Conservation (phyloP, 2,888 invertebrate genomes). For the Lycocerus yunnanus region DNA sequence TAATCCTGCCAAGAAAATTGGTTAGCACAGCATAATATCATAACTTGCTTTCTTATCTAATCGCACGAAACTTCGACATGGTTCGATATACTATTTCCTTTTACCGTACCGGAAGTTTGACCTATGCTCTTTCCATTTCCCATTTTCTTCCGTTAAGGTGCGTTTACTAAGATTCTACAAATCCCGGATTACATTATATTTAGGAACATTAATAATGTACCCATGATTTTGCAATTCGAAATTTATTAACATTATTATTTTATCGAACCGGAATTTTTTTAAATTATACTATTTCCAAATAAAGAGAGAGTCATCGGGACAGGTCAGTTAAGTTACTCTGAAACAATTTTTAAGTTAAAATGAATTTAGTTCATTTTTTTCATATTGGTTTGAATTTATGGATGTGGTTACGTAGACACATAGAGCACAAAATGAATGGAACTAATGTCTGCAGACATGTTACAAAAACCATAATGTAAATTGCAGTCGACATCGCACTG, state of each 20-base stretch:
- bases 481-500: not conserved
- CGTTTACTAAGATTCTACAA: conserved; percentile 7
- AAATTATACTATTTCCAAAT: not conserved
- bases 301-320: not conserved
- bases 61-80: conserved; percentile 25
- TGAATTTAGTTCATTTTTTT: not conserved
- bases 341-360: no score
- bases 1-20: conserved; percentile 19
- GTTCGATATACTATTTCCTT: conserved; percentile 32
- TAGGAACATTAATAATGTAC: not conserved
- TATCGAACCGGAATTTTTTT: not conserved
- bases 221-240: not conserved
- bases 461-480: not conserved
- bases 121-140: conserved; percentile 29
- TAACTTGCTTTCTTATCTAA: conserved; percentile 30
- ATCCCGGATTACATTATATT: not conserved
- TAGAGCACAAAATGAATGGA: not conserved
- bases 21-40: conserved; percentile 24
- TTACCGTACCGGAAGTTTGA: conserved; percentile 28
- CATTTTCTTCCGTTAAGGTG: conserved; percentile 18
- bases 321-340: not conserved
- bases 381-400: not conserved
- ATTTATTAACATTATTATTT: not conserved
- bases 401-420: not conserved
- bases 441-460: not conserved